Conservation (phyloP, 2,113 vertebrate genomes). For the Candoia aspera region DNA sequence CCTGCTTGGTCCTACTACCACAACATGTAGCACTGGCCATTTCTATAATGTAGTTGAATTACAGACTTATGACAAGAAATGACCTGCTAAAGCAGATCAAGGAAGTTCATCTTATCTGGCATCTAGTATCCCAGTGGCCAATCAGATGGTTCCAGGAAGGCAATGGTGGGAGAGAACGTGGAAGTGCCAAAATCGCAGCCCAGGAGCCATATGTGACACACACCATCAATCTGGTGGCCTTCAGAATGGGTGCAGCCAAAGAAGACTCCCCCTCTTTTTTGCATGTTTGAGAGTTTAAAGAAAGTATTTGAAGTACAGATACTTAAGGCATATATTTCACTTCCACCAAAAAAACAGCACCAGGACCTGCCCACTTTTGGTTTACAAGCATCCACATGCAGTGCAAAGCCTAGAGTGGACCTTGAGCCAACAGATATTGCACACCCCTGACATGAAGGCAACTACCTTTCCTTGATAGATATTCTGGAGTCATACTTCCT, state of each 20-base stretch:
- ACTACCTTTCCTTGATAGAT: not conserved
- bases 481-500: not conserved
- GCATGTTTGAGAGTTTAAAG: not conserved
- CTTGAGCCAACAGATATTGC: not conserved
- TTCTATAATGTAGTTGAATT: not conserved
- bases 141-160: not conserved
- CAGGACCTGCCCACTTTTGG: not conserved
- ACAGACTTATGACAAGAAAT: not conserved
- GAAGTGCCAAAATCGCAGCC: not conserved
- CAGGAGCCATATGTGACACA: not conserved
- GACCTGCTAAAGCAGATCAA: not conserved
- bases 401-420: not conserved
- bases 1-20: not conserved
- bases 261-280: not conserved
- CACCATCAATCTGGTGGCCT: not conserved
- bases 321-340: not conserved
- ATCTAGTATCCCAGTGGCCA: not conserved
- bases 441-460: not conserved
- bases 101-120: not conserved
- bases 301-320: not conserved
- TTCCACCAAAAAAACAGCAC: not conserved
- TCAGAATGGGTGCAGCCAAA: not conserved
- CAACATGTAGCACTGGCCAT: not conserved
- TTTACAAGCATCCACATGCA: not conserved
- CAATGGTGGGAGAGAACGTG: not conserved